Evolutionary conservation across 2,888 invertebrate genomes (phyloP).

Genomic region (Bombylius major): DNA sequence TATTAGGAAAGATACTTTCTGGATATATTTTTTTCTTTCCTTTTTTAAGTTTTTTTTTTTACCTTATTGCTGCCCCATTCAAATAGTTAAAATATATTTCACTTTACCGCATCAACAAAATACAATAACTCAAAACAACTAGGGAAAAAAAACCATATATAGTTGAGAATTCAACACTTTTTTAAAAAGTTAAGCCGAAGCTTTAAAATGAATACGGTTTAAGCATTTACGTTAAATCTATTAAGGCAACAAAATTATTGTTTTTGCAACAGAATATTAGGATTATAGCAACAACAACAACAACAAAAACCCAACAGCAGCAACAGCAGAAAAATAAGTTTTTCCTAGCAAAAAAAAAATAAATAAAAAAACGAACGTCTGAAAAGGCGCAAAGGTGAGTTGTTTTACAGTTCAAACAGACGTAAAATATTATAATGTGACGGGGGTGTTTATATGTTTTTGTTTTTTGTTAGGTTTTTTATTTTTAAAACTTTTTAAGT

Average conservation of each 20-base stretch:
- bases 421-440: too few species aligned
- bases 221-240: constrained; percentile 4
- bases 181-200: not conserved
- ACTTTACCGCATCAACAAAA: not conserved
- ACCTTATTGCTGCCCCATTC: not conserved
- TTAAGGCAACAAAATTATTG: not conserved
- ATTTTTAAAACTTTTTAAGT: too few species aligned
- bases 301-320: too few species aligned
- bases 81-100: constrained; percentile 3
- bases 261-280: too few species aligned
- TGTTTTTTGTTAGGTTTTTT: too few species aligned
- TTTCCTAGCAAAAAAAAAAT: not conserved
- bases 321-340: too few species aligned
- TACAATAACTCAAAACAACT: not conserved
- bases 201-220: constrained; percentile 1
- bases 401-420: too few species aligned
- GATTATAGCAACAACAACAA: too few species aligned
- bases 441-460: too few species aligned
- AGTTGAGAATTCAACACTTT: constrained; percentile 1
- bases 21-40: not conserved
- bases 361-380: not conserved
- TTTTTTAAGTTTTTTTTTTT: too few species aligned
- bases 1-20: constrained; percentile 6
- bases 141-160: not conserved
- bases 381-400: too few species aligned